A percentile compares a stretch with the other conserved stretches of the same genome.
Conservation (phyloP, 2,797 vertebrate genomes). For the Phrynocephalus guinanensis region DNA sequence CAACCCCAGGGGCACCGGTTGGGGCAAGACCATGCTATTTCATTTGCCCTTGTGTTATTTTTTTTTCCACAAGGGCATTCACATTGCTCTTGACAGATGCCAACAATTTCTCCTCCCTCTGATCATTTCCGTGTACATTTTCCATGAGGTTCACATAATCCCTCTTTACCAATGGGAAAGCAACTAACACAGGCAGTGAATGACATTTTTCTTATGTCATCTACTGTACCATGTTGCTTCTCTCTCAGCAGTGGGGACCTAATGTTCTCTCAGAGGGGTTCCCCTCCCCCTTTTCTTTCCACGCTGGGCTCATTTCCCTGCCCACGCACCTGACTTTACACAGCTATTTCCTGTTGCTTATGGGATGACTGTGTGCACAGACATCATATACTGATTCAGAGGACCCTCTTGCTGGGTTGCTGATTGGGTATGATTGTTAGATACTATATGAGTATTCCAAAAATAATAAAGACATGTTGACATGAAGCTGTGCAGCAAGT, state of each 20-base stretch:
- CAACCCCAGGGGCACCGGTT: neutral
- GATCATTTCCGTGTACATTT: neutral
- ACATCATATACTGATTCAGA: conserved; percentile 12
- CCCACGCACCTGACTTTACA: neutral
- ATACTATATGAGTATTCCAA: neutral
- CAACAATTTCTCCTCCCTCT: neutral
- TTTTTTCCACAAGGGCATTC: neutral
- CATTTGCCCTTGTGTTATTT: too few relatives aligned
- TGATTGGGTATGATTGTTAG: conserved; percentile 1
- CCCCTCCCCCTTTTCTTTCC: neutral
- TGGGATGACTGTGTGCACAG: conserved; percentile 8
- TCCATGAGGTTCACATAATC: neutral
- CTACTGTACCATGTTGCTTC: neutral
- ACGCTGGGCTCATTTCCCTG: neutral
- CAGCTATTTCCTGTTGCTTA: conserved; percentile 24
- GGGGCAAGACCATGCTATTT: neutral
- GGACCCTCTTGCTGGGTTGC: neutral
- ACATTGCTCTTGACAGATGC: neutral
- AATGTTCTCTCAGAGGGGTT: neutral
- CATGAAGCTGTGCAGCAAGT: neutral
- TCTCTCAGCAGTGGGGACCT: neutral
- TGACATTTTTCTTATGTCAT: neutral
- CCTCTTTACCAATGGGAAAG: neutral
- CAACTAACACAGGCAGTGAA: neutral
- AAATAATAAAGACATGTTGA: neutral